Evolutionary conservation across 2,888 invertebrate species (phyloP), one percentile per base, ranked within the genome.

Genomic region (Phragmatobia fuliginosa): DNA sequence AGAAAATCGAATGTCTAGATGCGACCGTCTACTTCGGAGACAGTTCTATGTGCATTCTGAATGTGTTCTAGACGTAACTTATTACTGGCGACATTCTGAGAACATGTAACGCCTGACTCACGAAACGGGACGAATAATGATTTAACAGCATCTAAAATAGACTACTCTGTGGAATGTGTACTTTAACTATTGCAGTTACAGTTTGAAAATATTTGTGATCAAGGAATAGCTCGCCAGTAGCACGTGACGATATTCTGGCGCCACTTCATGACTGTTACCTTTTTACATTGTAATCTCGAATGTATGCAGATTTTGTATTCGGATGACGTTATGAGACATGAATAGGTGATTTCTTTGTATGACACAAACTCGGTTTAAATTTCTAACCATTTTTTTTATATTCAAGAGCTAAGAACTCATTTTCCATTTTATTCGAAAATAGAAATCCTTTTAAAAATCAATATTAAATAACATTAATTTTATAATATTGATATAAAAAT

Each of bases 81-180:
- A 86, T 86, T 85, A 83, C 87, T 80, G 79, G 84, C 80, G 80
- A 83, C 75, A 76, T 90, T 91, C 91, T 87, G 79, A 83, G 91
- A 91, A 91, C 87, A 83, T 80, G 86, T 84, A 80, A 83, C 81
- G 85, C 70, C 83, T 90, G 91, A 90, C 81, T 90, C 91, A 90
- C 85, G 82, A 84, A 85, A 87, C 84, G 86, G 83, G 82, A 86
- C 85, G 84, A 84, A 88, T 86, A 85, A 87, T 89, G 88, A 89
- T 88, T 88, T 85, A 87, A 86, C 85, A 80, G 81, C 80, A 82
- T 87, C 83, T 84, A 85, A 90, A 90, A 88, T 91, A 91, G 89
- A 88, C 85, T 82, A 82, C 79, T 83, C 83, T 76, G 80, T 84
- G 87, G 88, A 88, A 89, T 89, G 82, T 84, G 80, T 81, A 82